A percentile compares a stretch with the other conserved stretches of the same genome.
Evolutionary conservation across 2,888 invertebrate species (phyloP).

Genomic region (Standfussiana lucernea): DNA sequence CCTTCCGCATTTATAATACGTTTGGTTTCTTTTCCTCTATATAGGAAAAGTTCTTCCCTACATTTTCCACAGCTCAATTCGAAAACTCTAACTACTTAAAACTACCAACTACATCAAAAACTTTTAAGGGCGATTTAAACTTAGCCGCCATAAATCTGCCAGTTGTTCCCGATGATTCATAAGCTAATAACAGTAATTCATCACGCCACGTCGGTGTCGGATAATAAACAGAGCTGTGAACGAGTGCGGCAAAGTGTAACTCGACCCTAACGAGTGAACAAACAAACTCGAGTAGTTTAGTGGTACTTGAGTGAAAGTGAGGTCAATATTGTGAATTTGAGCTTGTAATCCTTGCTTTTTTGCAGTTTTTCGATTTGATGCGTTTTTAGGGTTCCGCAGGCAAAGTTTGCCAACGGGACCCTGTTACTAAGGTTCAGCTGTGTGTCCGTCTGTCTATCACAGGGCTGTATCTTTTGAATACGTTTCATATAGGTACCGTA

Average conservation of each 20-base stretch:
- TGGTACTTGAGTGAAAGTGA: constrained; percentile 39
- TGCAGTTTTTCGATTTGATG: background rate
- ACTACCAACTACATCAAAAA: constrained; percentile 4
- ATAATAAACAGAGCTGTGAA: constrained; percentile 41
- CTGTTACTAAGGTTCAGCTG: background rate
- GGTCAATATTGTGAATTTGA: constrained; percentile 47
- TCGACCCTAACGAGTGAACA: constrained; percentile 50
- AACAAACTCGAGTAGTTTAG: constrained; percentile 34
- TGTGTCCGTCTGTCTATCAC: background rate
- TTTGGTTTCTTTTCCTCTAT: background rate
- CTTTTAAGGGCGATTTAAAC: constrained; percentile 53
- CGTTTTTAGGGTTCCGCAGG: background rate
- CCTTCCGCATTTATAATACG: background rate
- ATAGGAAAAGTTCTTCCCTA: no score
- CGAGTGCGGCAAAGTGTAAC: constrained; percentile 54
- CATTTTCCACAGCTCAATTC: background rate
- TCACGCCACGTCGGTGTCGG: constrained; percentile 37
- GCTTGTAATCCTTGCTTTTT: constrained; percentile 3
- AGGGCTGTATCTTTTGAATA: background rate
- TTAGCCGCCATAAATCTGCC: constrained; percentile 35
- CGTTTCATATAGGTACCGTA: no score
- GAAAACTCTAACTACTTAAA: constrained; percentile 1
- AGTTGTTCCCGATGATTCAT: constrained; percentile 44
- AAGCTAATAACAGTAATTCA: constrained; percentile 55
- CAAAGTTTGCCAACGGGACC: background rate